These are phyloP conservation scores for Minunthozetes semirufus DNA, from an alignment of 2,888 invertebrate species.

Conservation along the genomic window DNA sequence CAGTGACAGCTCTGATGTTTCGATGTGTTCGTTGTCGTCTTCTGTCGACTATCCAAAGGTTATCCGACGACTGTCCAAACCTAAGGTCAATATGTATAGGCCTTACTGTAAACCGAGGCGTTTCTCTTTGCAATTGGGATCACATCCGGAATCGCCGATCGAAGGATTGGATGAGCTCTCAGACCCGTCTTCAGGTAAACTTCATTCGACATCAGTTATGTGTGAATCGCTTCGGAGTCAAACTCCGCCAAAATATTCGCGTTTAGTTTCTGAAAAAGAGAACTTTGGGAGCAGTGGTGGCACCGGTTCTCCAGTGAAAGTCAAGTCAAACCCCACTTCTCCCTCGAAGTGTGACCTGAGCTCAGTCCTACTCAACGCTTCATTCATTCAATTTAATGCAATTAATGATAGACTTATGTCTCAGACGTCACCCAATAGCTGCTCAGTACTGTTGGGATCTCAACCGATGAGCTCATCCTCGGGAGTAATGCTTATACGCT, in stretches of 20 bases:
- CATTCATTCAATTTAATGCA: background rate
- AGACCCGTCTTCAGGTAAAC: background rate
- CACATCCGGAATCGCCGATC: constrained; percentile 17
- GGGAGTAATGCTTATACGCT: constrained; percentile 25
- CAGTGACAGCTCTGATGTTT: constrained; percentile 3
- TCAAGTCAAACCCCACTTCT: constrained; percentile 27
- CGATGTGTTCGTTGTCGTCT: constrained; percentile 14
- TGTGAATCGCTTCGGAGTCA: constrained; percentile 11
- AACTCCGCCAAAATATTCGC: constrained; percentile 17
- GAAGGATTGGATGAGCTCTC: constrained; percentile 8
- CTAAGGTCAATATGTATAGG: constrained; percentile 23
- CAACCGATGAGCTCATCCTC: constrained; percentile 11
- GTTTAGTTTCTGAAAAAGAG: constrained; percentile 16
- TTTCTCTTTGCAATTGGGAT: constrained; percentile 11
- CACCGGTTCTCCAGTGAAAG: constrained; percentile 3
- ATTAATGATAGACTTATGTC: constrained; percentile 13
- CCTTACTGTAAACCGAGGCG: constrained; percentile 22
- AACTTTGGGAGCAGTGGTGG: background rate
- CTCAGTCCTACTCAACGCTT: constrained; percentile 7
- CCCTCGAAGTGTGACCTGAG: constrained; percentile 18
- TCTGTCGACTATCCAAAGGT: background rate
- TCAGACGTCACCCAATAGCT: background rate
- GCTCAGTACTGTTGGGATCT: constrained; percentile 1
- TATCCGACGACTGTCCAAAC: background rate
- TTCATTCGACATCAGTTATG: background rate